Evolutionary conservation across 2,113 vertebrate species (phyloP), one percentile per base, ranked within the genome.

Genomic region (Bothrops jararaca): DNA sequence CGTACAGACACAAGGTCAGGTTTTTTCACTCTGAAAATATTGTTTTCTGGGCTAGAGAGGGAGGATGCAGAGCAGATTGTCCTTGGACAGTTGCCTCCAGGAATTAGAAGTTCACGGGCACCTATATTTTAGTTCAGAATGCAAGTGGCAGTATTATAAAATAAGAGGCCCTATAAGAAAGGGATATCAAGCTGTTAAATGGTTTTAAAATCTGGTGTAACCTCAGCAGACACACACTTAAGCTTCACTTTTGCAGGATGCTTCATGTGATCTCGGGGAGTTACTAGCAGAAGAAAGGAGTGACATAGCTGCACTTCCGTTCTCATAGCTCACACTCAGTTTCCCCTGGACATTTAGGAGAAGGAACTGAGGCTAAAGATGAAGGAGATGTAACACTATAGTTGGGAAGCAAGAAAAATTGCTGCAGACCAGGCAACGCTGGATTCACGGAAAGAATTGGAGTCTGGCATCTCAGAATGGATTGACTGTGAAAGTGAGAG

Each of bases 21-120:
- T n/a, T 54, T 88, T 53, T 53, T 91, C n/a, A 29, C 4, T 26
- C 39, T 0, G 26, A 34, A 45, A 0, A 0, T 1, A 1, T 2
- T 0, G 0, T 1, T 91, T 60, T 39, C 2, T 60, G 10, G 45
- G 26, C 10, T 45, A 91, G 29, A 52, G 53, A 86, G 20, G 18
- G 42, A 64, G 10, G 42, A 91, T 91, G 5, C 86, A n/a, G 29
- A 48, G 45, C 50, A 45, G 58, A 12, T 29, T 52, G 24, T 42
- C 26, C 52, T 48, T 86, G 90, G 39, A 20, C 22, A 60, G 86
- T 56, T 86, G 85, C 24, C 3, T 18, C 15, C 26, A 39, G 8
- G 13, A 26, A 54, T 56, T 3, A 50, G 56, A 22, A 1, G 0
- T 58, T 58, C 20, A 89, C 13, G 5, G 54, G 24, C 23, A 26